Evolutionary conservation across 1,140 invertebrate species (phyloP).

Genomic region (Adoxophyes honmai): DNA sequence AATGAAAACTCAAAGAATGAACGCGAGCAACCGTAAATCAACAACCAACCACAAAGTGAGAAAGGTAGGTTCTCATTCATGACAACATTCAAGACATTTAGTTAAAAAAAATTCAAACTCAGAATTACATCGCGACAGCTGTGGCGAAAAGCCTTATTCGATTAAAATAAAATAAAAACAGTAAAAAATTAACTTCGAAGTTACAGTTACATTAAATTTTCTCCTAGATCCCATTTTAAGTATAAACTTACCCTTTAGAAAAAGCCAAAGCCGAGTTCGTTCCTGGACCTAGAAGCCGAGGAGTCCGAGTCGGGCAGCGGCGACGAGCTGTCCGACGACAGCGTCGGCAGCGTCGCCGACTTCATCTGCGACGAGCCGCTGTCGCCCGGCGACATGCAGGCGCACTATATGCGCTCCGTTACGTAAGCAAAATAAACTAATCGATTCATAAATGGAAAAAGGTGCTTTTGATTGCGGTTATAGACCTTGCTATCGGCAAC

Average conservation of each 20-base stretch:
- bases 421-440: constrained; percentile 65
- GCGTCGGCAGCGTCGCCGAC: constrained; percentile 53
- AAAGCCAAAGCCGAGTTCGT: constrained; percentile 54
- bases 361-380: constrained; percentile 68
- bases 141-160: too few relatives aligned
- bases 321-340: constrained; percentile 61
- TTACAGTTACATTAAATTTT: too few relatives aligned
- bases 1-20: constrained; percentile 20
- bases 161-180: too few relatives aligned
- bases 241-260: constrained; percentile 34
- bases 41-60: constrained; percentile 42
- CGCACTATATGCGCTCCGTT: constrained; percentile 79
- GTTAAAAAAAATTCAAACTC: too few relatives aligned
- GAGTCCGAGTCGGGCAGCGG: constrained; percentile 64
- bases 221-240: too few relatives aligned
- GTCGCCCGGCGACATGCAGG: constrained; percentile 74
- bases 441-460: too few relatives aligned
- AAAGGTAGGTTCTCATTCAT: constrained; percentile 43
- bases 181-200: too few relatives aligned
- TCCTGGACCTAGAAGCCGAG: constrained; percentile 79
- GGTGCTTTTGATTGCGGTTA: too few relatives aligned
- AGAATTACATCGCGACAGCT: too few relatives aligned
- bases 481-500: too few relatives aligned
- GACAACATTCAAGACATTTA: too few relatives aligned
- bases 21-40: constrained; percentile 18